Conservation (phyloP, 1,140 invertebrate genomes). For the Pristionchus pacificus region DNA sequence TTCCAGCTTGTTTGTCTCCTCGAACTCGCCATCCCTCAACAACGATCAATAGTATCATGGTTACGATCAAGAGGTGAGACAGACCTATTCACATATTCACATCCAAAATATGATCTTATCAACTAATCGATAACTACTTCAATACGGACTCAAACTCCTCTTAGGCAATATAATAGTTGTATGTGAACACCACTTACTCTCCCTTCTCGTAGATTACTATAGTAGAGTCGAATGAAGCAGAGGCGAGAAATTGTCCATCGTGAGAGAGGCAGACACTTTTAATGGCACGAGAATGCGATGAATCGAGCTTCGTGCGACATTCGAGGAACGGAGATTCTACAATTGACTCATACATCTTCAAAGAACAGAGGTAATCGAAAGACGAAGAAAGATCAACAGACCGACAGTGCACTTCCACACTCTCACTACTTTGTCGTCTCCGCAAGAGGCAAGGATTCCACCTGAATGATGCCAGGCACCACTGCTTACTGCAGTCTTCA, state of each 20-base stretch:
- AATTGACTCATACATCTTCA: too few relatives aligned
- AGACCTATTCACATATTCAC: too few relatives aligned
- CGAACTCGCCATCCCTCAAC: constrained; percentile 75
- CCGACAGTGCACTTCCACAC: constrained; percentile 70
- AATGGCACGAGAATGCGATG: constrained; percentile 86
- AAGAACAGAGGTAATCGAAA: too few relatives aligned
- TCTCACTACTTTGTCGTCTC: constrained; percentile 87
- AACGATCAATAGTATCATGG: too few relatives aligned
- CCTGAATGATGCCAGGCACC: constrained; percentile 87
- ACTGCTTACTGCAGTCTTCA: too few relatives aligned
- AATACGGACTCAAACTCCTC: too few relatives aligned
- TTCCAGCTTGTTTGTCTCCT: constrained; percentile 88
- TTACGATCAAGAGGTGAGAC: too few relatives aligned
- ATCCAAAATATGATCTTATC: too few relatives aligned
- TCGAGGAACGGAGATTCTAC: too few relatives aligned
- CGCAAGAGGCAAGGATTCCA: constrained; percentile 76
- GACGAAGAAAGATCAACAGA: too few relatives aligned
- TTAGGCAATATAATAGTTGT: too few relatives aligned
- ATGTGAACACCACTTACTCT: constrained; percentile 38
- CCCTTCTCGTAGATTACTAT: constrained; percentile 63
- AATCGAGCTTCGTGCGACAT: constrained; percentile 77
- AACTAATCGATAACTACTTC: too few relatives aligned
- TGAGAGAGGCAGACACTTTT: constrained; percentile 87
- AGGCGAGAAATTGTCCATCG: constrained; percentile 84
- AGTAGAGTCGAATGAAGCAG: constrained; percentile 93